Conservation (phyloP, 1,140 invertebrate genomes). For the Scaptomyza graminum region DNA sequence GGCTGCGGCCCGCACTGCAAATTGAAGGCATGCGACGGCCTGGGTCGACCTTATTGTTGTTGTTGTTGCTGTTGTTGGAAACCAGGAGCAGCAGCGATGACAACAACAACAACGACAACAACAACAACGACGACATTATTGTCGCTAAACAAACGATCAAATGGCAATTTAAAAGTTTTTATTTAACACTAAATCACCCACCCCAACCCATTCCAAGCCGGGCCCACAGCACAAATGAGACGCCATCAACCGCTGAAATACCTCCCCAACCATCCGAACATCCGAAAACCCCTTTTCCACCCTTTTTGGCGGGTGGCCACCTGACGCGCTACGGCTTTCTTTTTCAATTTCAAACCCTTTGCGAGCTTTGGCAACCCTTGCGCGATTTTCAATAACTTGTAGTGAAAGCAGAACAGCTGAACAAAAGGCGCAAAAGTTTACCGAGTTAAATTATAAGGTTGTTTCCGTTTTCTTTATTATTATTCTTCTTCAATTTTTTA, state of each 20-base stretch:
- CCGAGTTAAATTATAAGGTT: conserved; percentile 80
- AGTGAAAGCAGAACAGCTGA: conserved; percentile 62
- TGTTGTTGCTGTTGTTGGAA: conserved; percentile 9
- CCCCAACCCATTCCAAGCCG: conserved; percentile 16
- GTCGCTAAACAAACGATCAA: conserved; percentile 84
- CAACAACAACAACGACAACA: conserved; percentile 18
- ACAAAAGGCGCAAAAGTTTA: conserved; percentile 81
- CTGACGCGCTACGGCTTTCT: conserved; percentile 73
- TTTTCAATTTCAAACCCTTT: conserved; percentile 82
- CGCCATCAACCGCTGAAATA: conserved; percentile 14
- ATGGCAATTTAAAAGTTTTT: conserved; percentile 84
- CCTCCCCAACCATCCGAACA: not conserved
- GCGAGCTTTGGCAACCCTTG: conserved; percentile 58
- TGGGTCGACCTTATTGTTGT: conserved; percentile 19
- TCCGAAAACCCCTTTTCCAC: conserved; percentile 15
- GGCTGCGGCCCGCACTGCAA: conserved; percentile 47
- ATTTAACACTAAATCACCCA: conserved; percentile 83
- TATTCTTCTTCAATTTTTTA: conserved; percentile 14
- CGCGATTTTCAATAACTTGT: conserved; percentile 81
- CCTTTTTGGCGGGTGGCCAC: conserved; percentile 42
- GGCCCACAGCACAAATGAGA: conserved; percentile 40
- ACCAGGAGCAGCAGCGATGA: conserved; percentile 16
- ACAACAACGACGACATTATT: conserved; percentile 75
- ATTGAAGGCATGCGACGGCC: conserved; percentile 44
- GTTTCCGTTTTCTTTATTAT: conserved; percentile 46